These are phyloP conservation scores for Malurus alboscapulatus DNA, from an alignment of 2,113 vertebrate species.

Conservation along the genomic window DNA sequence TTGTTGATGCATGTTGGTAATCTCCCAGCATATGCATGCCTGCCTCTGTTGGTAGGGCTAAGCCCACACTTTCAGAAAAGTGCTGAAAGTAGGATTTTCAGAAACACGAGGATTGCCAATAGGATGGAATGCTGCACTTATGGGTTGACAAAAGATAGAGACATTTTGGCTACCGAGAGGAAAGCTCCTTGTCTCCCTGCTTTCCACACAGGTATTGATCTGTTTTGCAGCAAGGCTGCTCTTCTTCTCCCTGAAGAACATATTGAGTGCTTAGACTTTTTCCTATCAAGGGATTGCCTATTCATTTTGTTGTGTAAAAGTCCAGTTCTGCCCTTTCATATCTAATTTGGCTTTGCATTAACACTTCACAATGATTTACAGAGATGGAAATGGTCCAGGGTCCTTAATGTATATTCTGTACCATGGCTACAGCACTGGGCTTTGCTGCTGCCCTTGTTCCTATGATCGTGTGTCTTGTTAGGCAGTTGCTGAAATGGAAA, in stretches of 20 bases:
- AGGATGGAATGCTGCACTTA: background rate
- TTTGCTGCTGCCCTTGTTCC: background rate
- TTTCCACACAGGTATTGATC: background rate
- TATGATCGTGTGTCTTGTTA: background rate
- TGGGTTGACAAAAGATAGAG: background rate
- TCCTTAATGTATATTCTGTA: background rate
- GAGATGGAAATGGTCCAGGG: background rate
- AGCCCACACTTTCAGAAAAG: background rate
- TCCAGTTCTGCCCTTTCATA: background rate
- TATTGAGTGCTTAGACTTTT: background rate
- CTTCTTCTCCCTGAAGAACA: background rate
- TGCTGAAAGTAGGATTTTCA: background rate
- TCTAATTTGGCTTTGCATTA: background rate
- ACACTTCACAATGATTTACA: background rate
- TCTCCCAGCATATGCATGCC: background rate
- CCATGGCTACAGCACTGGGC: background rate
- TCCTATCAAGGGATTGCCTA: background rate
- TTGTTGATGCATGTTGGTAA: background rate
- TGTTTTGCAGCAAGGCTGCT: background rate
- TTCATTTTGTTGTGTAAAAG: background rate
- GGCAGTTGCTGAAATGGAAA: background rate
- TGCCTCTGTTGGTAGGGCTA: background rate
- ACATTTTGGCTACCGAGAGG: background rate
- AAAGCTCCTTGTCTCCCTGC: background rate
- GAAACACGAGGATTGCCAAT: background rate